phyloP scores from a whole-genome alignment of 2,797 vertebrate genomes.

The Notoglanidium macrostoma region DNA sequence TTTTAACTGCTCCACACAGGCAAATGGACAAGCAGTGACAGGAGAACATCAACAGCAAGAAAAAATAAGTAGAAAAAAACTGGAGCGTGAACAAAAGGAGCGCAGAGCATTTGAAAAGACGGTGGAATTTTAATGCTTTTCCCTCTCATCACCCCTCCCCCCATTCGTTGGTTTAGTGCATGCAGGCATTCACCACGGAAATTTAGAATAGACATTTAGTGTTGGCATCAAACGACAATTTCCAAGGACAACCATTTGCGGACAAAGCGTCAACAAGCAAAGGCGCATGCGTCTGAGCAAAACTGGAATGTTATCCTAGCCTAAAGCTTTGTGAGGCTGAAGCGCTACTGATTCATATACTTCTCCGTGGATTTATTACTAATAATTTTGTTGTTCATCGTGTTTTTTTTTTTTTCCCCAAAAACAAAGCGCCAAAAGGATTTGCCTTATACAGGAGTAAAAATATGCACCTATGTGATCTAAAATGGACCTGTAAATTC shows the following conservation, averaged over 20 bases:
- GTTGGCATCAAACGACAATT: conserved; percentile 77
- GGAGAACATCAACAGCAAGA: conserved; percentile 58
- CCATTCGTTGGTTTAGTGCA: conserved; percentile 47
- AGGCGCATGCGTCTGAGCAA: conserved; percentile 77
- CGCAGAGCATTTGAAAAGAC: conserved; percentile 69
- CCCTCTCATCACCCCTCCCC: conserved; percentile 48
- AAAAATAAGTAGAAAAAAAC: conserved; percentile 72
- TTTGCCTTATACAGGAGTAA: conserved; percentile 72
- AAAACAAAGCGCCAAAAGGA: conserved; percentile 59
- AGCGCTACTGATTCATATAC: conserved; percentile 64
- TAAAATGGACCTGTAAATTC: conserved; percentile 79
- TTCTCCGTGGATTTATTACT: conserved; percentile 74
- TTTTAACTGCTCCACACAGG: conserved; percentile 60
- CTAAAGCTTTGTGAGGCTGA: conserved; percentile 66
- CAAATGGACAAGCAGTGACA: conserved; percentile 62
- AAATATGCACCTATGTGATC: conserved; percentile 69
- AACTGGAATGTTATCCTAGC: conserved; percentile 75
- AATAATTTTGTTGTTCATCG: conserved; percentile 68
- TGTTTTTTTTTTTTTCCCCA: conserved; percentile 60
- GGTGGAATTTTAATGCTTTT: conserved; percentile 70
- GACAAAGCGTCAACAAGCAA: conserved; percentile 69
- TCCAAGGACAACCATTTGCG: conserved; percentile 87
- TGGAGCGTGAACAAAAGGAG: conserved; percentile 65
- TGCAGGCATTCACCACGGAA: conserved; percentile 77
- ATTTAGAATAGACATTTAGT: conserved; percentile 73